Percentiles rank a stretch among this genome's conserved stretches.
These are phyloP conservation scores for Adelognathus sp. DNA, from an alignment of 2,888 invertebrate species.

Conservation along the genomic window DNA sequence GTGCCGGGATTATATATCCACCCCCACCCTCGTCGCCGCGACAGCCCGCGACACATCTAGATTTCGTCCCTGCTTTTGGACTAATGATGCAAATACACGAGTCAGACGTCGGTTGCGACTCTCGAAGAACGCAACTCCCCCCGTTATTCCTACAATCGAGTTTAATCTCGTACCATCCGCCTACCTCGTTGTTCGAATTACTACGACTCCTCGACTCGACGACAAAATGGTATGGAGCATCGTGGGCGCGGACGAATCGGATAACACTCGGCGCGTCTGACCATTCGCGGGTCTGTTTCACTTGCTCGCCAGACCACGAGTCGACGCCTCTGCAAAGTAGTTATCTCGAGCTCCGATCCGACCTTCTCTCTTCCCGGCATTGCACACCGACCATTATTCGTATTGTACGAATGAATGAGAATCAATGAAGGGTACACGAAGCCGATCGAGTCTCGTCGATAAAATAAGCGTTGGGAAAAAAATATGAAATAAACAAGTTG, in stretches of 20 bases:
- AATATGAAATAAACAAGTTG: slow-evolving; percentile 11
- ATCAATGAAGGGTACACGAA: neutral
- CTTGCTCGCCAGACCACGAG: slow-evolving; percentile 61
- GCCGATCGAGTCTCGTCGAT: neutral
- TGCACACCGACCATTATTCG: no score
- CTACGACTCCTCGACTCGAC: no score
- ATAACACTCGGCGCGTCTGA: slow-evolving; percentile 60
- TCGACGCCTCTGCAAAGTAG: slow-evolving; percentile 47
- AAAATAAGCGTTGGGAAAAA: slow-evolving; percentile 13
- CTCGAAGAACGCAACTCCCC: slow-evolving; percentile 30
- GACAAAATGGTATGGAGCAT: no score
- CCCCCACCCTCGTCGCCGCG: slow-evolving; percentile 58
- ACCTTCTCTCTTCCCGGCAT: slow-evolving; percentile 47
- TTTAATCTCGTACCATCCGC: neutral
- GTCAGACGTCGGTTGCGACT: slow-evolving; percentile 65
- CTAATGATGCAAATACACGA: slow-evolving; percentile 76
- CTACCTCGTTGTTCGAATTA: slow-evolving; percentile 47
- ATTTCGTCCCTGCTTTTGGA: slow-evolving; percentile 74
- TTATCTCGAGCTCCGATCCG: slow-evolving; percentile 73
- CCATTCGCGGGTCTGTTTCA: slow-evolving; percentile 62
- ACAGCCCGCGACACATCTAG: slow-evolving; percentile 68
- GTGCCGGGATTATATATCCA: slow-evolving; percentile 68
- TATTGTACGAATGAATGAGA: neutral
- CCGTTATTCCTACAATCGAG: neutral
- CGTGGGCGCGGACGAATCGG: neutral